Evolutionary conservation across 35 echinoderm and acorn worm genomes (phyloP), one percentile per base, ranked within the genome.

Genomic region (Diadema setosum): DNA sequence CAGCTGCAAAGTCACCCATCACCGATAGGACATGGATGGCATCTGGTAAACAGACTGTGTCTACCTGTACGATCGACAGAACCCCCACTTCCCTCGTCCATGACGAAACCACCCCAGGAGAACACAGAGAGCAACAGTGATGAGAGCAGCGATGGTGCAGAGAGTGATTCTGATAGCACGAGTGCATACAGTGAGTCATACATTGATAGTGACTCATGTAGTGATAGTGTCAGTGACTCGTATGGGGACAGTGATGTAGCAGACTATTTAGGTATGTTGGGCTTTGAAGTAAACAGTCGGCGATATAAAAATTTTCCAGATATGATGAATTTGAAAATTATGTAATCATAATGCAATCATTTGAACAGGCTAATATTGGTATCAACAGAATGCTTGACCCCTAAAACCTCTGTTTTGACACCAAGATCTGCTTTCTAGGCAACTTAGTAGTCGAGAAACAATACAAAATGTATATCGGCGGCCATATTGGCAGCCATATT

Each of bases 11-110:
- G 60, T 65, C 60, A 65, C 26, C 60, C 60, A 65, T 67, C 61
- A 23, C 84, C 83, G 43, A 32, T 65, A 39, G 83, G 83, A 15
- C 83, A 85, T 65, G 30, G 57, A 17, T 85, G 83, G 83, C 83
- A 63, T 11, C 8, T 85, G 16, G 25, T 85, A 32, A 85, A 85
- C 25, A 58, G 55, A 39, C 32, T 85, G 17, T 64, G 50, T 18
- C 36, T 85, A 21, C 83, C 83, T 39, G 30, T 85, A 20, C 83
- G 83, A n/a, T 15, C 55, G 55, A 58, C 55, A 58, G 55, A 58
- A 58, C 55, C 14, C 55, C 55, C 55, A 58, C 55, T 58, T 58
- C 55, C 55, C 55, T 58, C 26, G 55, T 58, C 55, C 55, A 58
- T 58, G 55, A n/a, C 55, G 55, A 58, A 58, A 58, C 2, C 55